Evolutionary conservation across 2,113 vertebrate genomes (phyloP).

Genomic region (Patagioenas fasciata): DNA sequence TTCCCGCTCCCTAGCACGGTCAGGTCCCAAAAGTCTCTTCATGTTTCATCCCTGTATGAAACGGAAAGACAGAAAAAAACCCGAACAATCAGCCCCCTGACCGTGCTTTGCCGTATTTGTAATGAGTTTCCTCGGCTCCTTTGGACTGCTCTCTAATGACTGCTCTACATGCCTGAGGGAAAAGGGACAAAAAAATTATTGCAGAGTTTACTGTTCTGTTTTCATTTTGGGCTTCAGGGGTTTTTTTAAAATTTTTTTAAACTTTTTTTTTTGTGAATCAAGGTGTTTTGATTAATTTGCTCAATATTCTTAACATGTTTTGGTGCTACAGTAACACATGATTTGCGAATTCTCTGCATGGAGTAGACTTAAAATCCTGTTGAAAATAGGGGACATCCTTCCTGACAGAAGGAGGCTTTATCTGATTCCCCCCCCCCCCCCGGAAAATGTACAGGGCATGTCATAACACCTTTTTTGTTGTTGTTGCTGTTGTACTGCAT

Average conservation of each 20-base stretch:
- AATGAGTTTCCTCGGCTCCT: slow-evolving; percentile 2
- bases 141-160: neutral
- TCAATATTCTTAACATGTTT: neutral
- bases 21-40: neutral
- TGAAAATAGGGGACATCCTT: neutral
- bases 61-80: neutral
- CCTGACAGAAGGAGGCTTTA: neutral
- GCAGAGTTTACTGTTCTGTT: neutral
- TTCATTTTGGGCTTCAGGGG: neutral
- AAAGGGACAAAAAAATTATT: neutral
- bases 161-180: neutral
- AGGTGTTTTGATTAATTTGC: neutral
- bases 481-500: neutral
- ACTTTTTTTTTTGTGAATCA: neutral
- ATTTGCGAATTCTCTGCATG: neutral
- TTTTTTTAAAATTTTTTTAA: too few species aligned
- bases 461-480: neutral
- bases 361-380: neutral
- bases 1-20: slow-evolving; percentile 6
- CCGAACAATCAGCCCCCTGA: rapidly evolving
- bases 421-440: too few species aligned
- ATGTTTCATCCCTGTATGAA: neutral
- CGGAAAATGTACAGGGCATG: neutral
- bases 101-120: neutral
- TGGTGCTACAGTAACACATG: neutral